Base-by-base conservation (phyloP, 1,140 invertebrate species). In the Rhagoletis zephyria region DNA sequence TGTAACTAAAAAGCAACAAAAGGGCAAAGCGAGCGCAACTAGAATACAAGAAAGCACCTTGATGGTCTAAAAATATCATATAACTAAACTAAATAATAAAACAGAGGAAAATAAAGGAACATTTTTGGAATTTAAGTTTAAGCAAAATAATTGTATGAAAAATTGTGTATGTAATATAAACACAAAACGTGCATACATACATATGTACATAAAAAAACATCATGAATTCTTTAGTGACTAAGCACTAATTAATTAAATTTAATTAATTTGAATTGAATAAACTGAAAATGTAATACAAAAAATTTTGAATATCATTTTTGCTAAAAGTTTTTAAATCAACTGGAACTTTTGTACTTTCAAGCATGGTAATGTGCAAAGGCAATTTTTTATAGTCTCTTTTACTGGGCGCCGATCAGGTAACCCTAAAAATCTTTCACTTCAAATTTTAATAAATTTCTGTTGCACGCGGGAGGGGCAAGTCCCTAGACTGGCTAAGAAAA, bases 51-150 rank as follows among this genome's bases (percentile, higher is more conserved):
- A 9, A 51, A 81, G 89, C 91, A 92, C 91, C 91, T 92, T 92
- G 91, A 92, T 92, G 91, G 91, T 92, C 90, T 90, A 92, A 92
- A 91, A 92, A 90, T 89, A 88, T 88, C 65, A 88, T 87, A 30
- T 30, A 30, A 30, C 30, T 30, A 30, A 30, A 30, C 85, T 85
- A 87, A 85, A 48, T 77, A 65, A 87, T 85, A 51, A 65, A 74
- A 64, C 63, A 85, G 60, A 10, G n/a, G 14, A 85, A 42, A 63
- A 60, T 30, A 60, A 56, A 30, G 30, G 59, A 60, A 60, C 42
- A 40, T 63, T 56, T 70, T 65, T 60, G 30, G 14, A 87, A 74
- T 60, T 87, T 30, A 59, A 87, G 67, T 70, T 30, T 45, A 63
- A 87, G 59, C 0, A 67, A 67, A 10, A 61, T 30, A 86, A 64